Evolutionary conservation across 2,888 invertebrate species (phyloP).

Genomic region (Amiota minor): DNA sequence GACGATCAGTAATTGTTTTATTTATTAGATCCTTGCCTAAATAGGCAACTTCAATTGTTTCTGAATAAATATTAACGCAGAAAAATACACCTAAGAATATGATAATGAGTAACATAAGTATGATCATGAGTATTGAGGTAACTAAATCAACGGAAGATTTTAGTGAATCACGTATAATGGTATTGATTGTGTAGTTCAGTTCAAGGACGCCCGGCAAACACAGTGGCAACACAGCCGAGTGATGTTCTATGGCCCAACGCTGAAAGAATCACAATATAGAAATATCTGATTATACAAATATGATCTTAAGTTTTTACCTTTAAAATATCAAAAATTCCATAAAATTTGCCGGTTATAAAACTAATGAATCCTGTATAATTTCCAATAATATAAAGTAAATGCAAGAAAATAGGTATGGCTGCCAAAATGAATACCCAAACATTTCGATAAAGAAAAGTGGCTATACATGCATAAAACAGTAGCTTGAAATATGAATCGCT

Average conservation of each 20-base stretch:
- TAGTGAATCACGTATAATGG: constrained; percentile 78
- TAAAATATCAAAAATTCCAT: constrained; percentile 50
- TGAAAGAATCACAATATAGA: constrained; percentile 62
- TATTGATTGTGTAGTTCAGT: constrained; percentile 79
- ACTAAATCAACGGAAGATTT: constrained; percentile 88
- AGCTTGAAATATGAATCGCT: constrained; percentile 84
- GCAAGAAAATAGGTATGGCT: constrained; percentile 79
- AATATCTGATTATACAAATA: background rate
- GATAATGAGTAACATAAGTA: constrained; percentile 86
- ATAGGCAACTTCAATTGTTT: constrained; percentile 92
- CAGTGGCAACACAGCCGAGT: constrained; percentile 81
- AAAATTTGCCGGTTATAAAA: constrained; percentile 61
- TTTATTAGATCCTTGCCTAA: constrained; percentile 91
- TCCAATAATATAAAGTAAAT: constrained; percentile 64
- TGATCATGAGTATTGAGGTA: constrained; percentile 88
- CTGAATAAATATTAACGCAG: constrained; percentile 87
- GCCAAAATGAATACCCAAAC: constrained; percentile 86
- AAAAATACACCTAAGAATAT: constrained; percentile 85
- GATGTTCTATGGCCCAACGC: constrained; percentile 75
- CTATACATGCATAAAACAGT: constrained; percentile 85
- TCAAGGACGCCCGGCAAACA: constrained; percentile 85
- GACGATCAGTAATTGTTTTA: constrained; percentile 90
- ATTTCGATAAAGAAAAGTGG: constrained; percentile 90
- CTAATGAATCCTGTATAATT: constrained; percentile 66
- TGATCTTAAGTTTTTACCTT: constrained; percentile 49